Evolutionary conservation across 2,113 vertebrate species (phyloP).

Genomic region (Callopanchax toddi): DNA sequence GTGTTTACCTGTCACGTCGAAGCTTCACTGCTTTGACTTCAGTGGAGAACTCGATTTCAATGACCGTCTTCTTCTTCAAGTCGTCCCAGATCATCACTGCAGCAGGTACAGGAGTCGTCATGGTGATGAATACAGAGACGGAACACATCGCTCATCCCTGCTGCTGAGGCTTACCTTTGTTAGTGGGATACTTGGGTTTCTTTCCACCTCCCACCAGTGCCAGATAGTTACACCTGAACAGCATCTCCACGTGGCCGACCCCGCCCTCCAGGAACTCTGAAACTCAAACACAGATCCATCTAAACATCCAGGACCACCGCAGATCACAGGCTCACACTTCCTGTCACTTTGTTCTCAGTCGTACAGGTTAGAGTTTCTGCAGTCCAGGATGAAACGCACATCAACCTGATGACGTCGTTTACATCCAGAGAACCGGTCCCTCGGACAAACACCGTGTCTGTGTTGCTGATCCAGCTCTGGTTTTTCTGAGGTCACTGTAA

Average conservation of each 20-base stretch:
- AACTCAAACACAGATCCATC: slow-evolving; percentile 29
- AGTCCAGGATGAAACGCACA: too few species aligned
- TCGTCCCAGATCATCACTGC: slow-evolving; percentile 99
- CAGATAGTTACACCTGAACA: slow-evolving; percentile 98
- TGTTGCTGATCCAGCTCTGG: too few species aligned
- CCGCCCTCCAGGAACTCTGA: slow-evolving; percentile 96
- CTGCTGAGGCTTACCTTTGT: too few species aligned
- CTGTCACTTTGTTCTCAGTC: slow-evolving; percentile 15
- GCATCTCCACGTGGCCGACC: slow-evolving; percentile 96
- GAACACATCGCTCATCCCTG: too few species aligned
- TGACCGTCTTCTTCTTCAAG: slow-evolving; percentile 98
- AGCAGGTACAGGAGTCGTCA: not conserved
- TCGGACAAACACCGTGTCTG: too few species aligned
- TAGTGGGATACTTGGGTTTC: slow-evolving; percentile 97
- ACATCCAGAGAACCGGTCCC: too few species aligned
- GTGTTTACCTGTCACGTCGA: slow-evolving; percentile 93
- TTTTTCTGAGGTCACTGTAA: too few species aligned
- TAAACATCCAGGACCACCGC: not conserved
- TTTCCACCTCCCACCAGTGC: slow-evolving; percentile 97
- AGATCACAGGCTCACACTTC: slow-evolving; percentile 49
- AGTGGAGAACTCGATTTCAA: slow-evolving; percentile 98
- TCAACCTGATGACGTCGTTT: too few species aligned
- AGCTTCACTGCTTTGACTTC: slow-evolving; percentile 98
- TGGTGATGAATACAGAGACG: too few species aligned
- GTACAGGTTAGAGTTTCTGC: too few species aligned